These are phyloP conservation scores for Caloenas nicobarica DNA, from an alignment of 2,113 vertebrate species.

Conservation along the genomic window DNA sequence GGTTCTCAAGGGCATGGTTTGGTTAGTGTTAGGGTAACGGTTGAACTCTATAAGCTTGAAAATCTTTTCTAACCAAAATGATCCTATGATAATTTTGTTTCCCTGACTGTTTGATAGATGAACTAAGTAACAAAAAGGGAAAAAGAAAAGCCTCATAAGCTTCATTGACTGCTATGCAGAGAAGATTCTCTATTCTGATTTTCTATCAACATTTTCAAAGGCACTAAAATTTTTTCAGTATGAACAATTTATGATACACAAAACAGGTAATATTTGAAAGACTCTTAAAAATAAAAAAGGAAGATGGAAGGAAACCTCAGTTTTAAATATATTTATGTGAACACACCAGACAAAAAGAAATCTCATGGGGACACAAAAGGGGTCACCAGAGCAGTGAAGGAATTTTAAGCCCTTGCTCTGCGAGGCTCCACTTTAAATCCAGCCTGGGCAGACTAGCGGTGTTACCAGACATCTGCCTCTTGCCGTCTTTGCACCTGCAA, in stretches of 20 bases:
- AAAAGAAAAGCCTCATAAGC: neutral
- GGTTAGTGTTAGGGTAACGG: no score
- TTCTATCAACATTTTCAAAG: neutral
- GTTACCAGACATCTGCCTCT: neutral
- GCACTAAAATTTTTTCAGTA: neutral
- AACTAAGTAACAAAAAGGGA: neutral
- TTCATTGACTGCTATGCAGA: neutral
- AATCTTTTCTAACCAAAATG: no score
- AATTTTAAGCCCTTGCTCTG: neutral
- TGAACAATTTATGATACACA: neutral
- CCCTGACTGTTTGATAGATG: neutral
- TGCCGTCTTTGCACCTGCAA: neutral
- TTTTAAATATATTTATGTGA: neutral
- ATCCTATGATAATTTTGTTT: neutral
- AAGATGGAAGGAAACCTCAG: fast-evolving
- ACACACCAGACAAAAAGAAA: neutral
- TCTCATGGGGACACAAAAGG: neutral
- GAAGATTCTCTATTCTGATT: neutral
- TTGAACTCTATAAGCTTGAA: no score
- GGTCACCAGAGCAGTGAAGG: neutral
- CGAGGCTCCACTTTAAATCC: neutral
- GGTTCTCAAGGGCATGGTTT: no score
- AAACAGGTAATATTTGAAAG: neutral
- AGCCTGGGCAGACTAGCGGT: neutral
- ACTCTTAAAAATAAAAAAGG: neutral